These are phyloP conservation scores for Nomada ruficornis DNA, from an alignment of 2,888 invertebrate genomes.

Conservation along the genomic window DNA sequence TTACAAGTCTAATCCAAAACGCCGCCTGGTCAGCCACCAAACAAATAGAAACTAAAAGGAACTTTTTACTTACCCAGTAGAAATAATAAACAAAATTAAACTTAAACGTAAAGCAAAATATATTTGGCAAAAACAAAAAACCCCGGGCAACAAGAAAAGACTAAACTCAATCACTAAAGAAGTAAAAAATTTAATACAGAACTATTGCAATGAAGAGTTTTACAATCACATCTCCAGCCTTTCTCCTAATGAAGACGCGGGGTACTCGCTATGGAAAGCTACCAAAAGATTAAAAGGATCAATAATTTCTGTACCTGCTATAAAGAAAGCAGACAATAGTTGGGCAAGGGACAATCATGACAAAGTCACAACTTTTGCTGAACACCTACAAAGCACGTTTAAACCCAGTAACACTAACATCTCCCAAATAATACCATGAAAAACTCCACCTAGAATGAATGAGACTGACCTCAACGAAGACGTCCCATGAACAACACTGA, in stretches of 20 bases:
- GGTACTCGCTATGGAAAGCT: conserved; percentile 13
- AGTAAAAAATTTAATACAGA: conserved; percentile 10
- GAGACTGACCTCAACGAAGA: too few species aligned
- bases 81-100: neutral
- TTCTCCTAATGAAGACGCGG: neutral
- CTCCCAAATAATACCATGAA: too few species aligned
- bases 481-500: too few species aligned
- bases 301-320: neutral
- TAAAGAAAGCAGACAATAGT: too few species aligned
- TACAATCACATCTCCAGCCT: too few species aligned
- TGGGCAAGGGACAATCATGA: too few species aligned
- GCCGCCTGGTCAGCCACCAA: neutral
- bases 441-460: too few species aligned
- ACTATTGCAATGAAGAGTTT: neutral
- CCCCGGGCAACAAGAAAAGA: neutral
- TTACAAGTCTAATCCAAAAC: neutral
- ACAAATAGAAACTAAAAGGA: neutral
- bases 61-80: neutral
- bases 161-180: conserved; percentile 17
- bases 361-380: too few species aligned
- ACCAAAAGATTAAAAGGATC: conserved; percentile 3
- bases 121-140: conserved; percentile 10
- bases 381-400: neutral
- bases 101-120: neutral
- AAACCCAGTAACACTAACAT: neutral